Evolutionary conservation across 2,888 invertebrate species (phyloP).

Genomic region (Trachelus iudaicus): DNA sequence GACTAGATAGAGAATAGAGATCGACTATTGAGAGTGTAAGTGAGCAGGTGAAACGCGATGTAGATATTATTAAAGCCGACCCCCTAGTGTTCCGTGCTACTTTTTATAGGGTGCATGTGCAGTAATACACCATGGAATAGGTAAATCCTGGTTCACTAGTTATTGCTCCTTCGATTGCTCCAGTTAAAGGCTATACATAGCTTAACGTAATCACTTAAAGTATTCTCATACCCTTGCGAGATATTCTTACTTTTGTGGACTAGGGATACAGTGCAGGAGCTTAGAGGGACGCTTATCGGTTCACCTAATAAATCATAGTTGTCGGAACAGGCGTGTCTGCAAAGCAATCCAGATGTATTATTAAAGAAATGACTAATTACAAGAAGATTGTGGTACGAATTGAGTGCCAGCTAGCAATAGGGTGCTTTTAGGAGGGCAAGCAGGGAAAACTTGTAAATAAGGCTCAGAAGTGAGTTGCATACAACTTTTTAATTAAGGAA

Average conservation of each 20-base stretch:
- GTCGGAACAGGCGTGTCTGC: constrained; percentile 17
- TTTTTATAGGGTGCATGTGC: background rate
- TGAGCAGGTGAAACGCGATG: background rate
- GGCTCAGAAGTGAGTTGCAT: constrained; percentile 60
- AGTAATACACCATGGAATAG: background rate
- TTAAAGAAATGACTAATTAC: constrained; percentile 15
- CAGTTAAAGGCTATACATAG: background rate
- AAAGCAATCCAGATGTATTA: constrained; percentile 16
- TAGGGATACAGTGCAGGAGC: constrained; percentile 33
- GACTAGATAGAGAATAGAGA: background rate
- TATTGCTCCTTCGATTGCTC: background rate
- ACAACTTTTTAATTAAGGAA: constrained; percentile 62
- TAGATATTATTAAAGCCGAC: background rate
- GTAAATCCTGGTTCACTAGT: background rate
- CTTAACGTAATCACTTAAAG: background rate
- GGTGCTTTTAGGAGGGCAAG: constrained; percentile 48
- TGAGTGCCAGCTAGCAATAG: constrained; percentile 1
- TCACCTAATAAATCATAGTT: background rate
- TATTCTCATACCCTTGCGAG: background rate
- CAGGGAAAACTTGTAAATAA: constrained; percentile 58
- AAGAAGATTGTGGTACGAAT: constrained; percentile 8
- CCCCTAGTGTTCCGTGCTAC: background rate
- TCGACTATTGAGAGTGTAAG: background rate
- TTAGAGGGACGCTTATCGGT: background rate
- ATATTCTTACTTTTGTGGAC: constrained; percentile 51